Evolutionary conservation across 2,888 invertebrate species (phyloP).

Genomic region (Gibbula magus): DNA sequence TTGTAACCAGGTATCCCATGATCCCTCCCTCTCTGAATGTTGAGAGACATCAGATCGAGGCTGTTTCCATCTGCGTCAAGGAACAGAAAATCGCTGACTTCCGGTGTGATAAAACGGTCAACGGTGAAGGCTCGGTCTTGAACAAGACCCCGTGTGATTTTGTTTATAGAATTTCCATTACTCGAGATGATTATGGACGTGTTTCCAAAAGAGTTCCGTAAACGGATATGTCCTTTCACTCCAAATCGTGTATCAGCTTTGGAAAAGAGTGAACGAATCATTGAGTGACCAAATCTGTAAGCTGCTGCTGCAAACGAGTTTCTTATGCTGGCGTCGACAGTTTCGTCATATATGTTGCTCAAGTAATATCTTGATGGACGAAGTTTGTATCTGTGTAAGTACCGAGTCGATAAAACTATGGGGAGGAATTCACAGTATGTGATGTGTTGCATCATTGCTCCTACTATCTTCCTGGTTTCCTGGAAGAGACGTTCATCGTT

Average conservation of each 20-base stretch:
- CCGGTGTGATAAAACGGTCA: constrained; percentile 78
- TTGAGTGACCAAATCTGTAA: constrained; percentile 92
- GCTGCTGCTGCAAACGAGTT: constrained; percentile 98
- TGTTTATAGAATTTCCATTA: neutral
- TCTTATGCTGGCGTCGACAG: constrained; percentile 85
- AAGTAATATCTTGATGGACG: constrained; percentile 83
- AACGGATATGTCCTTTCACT: neutral
- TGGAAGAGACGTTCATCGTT: constrained; percentile 80
- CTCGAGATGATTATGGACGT: neutral
- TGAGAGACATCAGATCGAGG: constrained; percentile 89
- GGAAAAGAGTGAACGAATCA: constrained; percentile 79
- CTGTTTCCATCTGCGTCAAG: constrained; percentile 45
- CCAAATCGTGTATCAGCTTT: neutral
- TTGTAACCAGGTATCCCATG: constrained; percentile 89
- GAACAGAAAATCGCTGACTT: constrained; percentile 93
- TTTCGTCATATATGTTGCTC: constrained; percentile 88
- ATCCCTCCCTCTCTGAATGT: constrained; percentile 92
- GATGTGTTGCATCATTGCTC: constrained; percentile 81
- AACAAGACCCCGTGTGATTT: constrained; percentile 23
- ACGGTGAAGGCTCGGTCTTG: constrained; percentile 42
- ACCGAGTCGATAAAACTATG: constrained; percentile 82
- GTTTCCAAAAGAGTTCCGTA: constrained; percentile 6
- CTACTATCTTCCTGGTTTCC: constrained; percentile 81
- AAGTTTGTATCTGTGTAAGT: constrained; percentile 61
- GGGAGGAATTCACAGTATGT: constrained; percentile 81